Base-by-base conservation (phyloP, 2,888 invertebrate species). In the Limulus polyphemus region DNA sequence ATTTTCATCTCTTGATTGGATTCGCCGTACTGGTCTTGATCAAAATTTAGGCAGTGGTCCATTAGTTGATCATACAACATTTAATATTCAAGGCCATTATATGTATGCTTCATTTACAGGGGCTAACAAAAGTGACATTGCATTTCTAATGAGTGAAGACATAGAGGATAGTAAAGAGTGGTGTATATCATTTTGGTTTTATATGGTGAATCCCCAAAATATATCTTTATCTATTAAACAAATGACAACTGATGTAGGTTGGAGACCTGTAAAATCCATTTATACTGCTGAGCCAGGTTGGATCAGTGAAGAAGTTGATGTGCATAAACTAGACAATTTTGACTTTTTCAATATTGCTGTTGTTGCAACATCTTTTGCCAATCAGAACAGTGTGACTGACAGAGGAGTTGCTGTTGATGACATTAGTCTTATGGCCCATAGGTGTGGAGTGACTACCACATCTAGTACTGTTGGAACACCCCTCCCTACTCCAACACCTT, bases 381-480 rank as follows among this genome's bases (percentile, higher is more conserved):
- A 49, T 32, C 57, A 57, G 49, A 63, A 65, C 12, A 61, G 62
- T 46, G 11, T 17, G 10, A 62, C 63, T 1, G 50, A 56, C 11
- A 49, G 62, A 13, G 65, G 68, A 14, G 61, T 68, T 47, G 68
- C 68, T 47, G 16, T 68, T 16, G 68, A 68, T 52, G 68, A 68
- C 60, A 14, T 68, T 2, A 60, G 56, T n/a, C 56, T 68, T 10
- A n/a, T 48, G 13, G 51, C 51, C 47, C 46, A 60, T 32, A 54
- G 11, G 4, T 68, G 68, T 56, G 67, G 67, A 1, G 7, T 46
- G 11, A 55, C 60, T 14, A 46, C 55, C 0, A 59, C 64, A 46
- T 65, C 63, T 10, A 16, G 54, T 11, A 13, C 50, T 3, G 58
- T 63, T 14, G 59, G 61, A 7, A 57, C 58, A 7, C 62, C 65